A percentile compares a stretch with the other conserved stretches of the same genome.
These are phyloP conservation scores for Belgica antarctica DNA, from an alignment of 2,888 invertebrate species.

Conservation along the genomic window DNA sequence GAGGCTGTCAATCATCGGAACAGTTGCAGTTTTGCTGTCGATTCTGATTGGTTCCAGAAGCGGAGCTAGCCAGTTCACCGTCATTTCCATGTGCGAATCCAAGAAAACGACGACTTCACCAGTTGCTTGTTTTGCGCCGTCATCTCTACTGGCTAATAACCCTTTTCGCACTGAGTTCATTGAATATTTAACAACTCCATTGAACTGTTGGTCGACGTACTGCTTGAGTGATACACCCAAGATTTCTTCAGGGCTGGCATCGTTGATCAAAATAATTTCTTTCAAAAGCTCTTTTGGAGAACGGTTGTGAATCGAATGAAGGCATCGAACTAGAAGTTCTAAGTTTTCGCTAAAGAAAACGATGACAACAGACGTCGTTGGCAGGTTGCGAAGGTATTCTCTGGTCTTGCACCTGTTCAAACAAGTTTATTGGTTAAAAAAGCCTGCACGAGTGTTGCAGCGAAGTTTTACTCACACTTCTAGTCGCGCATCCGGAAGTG, in stretches of 20 bases:
- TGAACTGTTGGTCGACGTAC: constrained; percentile 47
- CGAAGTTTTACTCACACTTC: too few relatives aligned
- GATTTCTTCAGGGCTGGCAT: constrained; percentile 56
- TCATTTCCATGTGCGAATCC: constrained; percentile 92
- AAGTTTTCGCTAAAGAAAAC: background rate
- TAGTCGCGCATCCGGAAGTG: background rate
- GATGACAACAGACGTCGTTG: constrained; percentile 7
- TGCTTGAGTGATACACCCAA: constrained; percentile 56
- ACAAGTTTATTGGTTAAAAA: too few relatives aligned
- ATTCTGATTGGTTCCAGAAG: constrained; percentile 50
- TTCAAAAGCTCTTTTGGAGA: background rate
- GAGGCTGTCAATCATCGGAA: constrained; percentile 23
- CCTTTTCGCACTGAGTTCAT: constrained; percentile 80
- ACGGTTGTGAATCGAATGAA: constrained; percentile 27
- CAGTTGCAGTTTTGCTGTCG: constrained; percentile 29
- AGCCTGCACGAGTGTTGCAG: too few relatives aligned
- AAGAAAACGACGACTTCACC: constrained; percentile 87
- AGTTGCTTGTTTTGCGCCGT: constrained; percentile 76
- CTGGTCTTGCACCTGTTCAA: background rate
- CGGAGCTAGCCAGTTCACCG: constrained; percentile 66
- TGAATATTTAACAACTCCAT: constrained; percentile 66
- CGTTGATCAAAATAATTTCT: constrained; percentile 57
- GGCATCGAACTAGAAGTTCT: background rate
- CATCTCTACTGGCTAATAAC: constrained; percentile 80
- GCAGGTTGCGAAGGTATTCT: constrained; percentile 20